These are phyloP conservation scores for Etia nguti DNA, from an alignment of 2,113 vertebrate species.

Conservation along the genomic window DNA sequence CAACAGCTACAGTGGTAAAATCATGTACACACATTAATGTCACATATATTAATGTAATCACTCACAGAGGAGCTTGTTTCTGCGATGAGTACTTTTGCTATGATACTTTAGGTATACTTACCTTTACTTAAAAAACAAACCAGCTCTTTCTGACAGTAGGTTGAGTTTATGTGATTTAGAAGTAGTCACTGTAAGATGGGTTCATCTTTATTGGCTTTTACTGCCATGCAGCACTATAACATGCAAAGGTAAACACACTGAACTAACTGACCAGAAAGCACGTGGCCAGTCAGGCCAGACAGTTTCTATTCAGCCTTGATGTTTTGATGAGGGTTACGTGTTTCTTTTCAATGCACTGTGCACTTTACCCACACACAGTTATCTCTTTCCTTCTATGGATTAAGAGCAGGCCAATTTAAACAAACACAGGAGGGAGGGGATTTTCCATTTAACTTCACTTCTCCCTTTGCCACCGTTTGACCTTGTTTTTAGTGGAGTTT, in stretches of 20 bases:
- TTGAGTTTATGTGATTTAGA: not conserved
- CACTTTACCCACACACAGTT: not conserved
- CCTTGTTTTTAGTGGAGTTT: not conserved
- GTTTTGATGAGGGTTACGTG: not conserved
- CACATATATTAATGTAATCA: not conserved
- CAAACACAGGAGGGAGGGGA: not conserved
- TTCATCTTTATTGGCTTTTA: not conserved
- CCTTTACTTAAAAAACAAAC: not conserved
- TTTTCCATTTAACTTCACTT: fast-evolving
- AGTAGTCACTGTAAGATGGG: fast-evolving
- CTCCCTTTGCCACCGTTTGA: fast-evolving
- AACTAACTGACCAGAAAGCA: not conserved
- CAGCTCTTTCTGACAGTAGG: not conserved
- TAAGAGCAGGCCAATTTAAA: not conserved
- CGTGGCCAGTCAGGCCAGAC: not conserved
- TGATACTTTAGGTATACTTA: not conserved
- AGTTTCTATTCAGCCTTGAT: not conserved
- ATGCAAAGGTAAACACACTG: not conserved
- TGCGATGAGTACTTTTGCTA: not conserved
- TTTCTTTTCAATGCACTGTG: not conserved
- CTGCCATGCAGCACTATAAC: not conserved
- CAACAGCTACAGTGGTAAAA: not conserved
- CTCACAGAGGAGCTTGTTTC: not conserved
- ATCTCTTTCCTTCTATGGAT: not conserved
- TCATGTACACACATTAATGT: fast-evolving